Evolutionary conservation across 2,888 invertebrate species (phyloP), one percentile per base, ranked within the genome.

Genomic region (Polyommatus icarus): DNA sequence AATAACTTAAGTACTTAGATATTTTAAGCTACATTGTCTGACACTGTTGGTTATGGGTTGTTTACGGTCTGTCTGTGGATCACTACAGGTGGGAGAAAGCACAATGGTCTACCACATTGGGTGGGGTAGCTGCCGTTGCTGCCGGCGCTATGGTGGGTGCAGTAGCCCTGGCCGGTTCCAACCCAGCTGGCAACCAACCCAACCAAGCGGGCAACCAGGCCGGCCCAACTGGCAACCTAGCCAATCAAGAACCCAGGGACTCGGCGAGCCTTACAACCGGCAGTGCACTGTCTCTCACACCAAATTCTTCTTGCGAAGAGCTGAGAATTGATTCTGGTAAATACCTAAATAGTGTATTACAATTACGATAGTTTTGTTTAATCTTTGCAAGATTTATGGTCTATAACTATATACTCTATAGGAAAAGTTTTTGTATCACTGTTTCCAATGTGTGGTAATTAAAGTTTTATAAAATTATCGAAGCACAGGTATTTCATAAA

Each of bases 241-340:
- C 86, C 7, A 86, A 87, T 81, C 90, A 89, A n/a, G 90, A 96
- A 91, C 90, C 96, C 0, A 84, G 91, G 29, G 93, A 92, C 83
- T 91, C 93, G 15, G 95, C 95, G 76, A 94, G 95, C 82, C 94
- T 95, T 78, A 95, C 92, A 67, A 95, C 92, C 57, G 95, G 91
- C 18, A 96, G 96, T 50, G 96, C 96, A 0, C 94, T 95, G 76
- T 96, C 96, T 0, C 90, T 96, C 4, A 96, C 96, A 10, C 96
- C 97, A 0, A 96, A 96, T 59, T 97, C 97, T 71, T 97, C 97
- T 0, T 95, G 95, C 82, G 97, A 97, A 84, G 97, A 97, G 83
- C 90, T 95, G 71, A 89, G 92, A 78, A 88, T 93, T 73, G 94
- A 95, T 79, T 81, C 88, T 83, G 90, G 91, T 91, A 82, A 80